Percentiles rank a stretch among this genome's conserved stretches.
These are phyloP conservation scores for Heliconius eleuchia DNA, from an alignment of 1,140 invertebrate species.

Conservation along the genomic window DNA sequence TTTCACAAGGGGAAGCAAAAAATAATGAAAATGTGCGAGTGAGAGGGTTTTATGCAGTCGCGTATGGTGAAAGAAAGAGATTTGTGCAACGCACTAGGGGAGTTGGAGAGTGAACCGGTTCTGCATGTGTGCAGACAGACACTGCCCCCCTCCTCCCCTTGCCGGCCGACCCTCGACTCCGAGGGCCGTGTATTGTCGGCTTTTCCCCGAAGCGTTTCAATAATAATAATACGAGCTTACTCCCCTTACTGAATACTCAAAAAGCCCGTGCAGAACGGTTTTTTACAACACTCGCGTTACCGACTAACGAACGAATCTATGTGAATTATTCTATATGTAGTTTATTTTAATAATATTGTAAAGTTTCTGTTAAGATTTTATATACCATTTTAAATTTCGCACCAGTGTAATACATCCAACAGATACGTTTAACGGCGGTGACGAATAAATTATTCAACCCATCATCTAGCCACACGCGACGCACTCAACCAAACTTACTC, in stretches of 20 bases:
- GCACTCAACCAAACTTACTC: slow-evolving; percentile 70
- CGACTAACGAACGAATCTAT: background rate
- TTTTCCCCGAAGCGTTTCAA: slow-evolving; percentile 75
- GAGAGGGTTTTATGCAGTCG: slow-evolving; percentile 68
- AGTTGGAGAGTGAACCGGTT: slow-evolving; percentile 78
- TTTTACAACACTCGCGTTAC: slow-evolving; percentile 30
- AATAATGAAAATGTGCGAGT: slow-evolving; percentile 77
- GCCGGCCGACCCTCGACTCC: slow-evolving; percentile 71
- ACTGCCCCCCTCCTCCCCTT: slow-evolving; percentile 71
- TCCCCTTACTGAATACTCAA: slow-evolving; percentile 49
- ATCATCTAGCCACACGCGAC: slow-evolving; percentile 69
- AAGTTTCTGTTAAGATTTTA: background rate
- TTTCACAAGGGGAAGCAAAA: slow-evolving; percentile 79
- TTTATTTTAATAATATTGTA: background rate
- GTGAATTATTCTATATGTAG: background rate
- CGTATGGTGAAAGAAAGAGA: slow-evolving; percentile 73
- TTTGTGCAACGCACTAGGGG: slow-evolving; percentile 67
- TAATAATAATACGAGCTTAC: slow-evolving; percentile 74
- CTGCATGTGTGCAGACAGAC: slow-evolving; percentile 80
- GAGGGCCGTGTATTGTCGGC: slow-evolving; percentile 71
- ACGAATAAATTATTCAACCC: slow-evolving; percentile 44
- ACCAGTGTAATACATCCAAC: background rate
- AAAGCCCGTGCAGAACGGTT: slow-evolving; percentile 46
- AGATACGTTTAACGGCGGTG: slow-evolving; percentile 27
- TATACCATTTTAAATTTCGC: background rate